Conservation (phyloP, 1,140 invertebrate genomes). For the Tetranychus urticae region DNA sequence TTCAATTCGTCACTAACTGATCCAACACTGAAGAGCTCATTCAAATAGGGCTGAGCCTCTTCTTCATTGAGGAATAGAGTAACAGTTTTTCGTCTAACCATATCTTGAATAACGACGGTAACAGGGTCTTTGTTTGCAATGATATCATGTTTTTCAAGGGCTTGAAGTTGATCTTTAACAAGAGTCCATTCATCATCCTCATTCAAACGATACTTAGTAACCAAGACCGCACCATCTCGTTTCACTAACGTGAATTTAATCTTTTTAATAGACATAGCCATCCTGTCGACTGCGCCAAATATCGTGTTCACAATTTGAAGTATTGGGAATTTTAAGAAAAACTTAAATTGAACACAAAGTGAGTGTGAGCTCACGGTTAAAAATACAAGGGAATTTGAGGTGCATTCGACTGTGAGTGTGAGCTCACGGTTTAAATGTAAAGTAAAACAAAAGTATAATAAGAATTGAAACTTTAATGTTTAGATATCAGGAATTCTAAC, state of each 20-base stretch:
- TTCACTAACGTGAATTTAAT: background rate
- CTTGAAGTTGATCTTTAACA: background rate
- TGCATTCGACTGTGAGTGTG: too few relatives aligned
- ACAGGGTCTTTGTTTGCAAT: background rate
- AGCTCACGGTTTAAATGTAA: too few relatives aligned
- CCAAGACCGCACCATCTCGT: background rate
- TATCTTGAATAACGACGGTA: background rate
- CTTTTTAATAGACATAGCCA: background rate
- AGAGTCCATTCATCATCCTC: background rate
- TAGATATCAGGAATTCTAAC: too few relatives aligned
- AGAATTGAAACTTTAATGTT: too few relatives aligned
- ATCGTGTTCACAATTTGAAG: too few relatives aligned
- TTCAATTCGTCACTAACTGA: too few relatives aligned
- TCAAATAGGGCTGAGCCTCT: background rate
- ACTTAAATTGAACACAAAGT: too few relatives aligned
- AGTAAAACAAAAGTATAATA: too few relatives aligned
- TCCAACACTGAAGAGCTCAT: background rate
- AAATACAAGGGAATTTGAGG: too few relatives aligned
- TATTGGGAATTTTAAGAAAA: too few relatives aligned
- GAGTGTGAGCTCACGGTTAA: too few relatives aligned
- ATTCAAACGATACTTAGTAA: background rate
- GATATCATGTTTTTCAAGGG: background rate
- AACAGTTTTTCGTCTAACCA: background rate
- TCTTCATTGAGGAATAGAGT: background rate
- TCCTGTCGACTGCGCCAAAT: background rate